Evolutionary conservation across 2,797 vertebrate genomes (phyloP).

Genomic region (Schizopygopsis pylzovi): DNA sequence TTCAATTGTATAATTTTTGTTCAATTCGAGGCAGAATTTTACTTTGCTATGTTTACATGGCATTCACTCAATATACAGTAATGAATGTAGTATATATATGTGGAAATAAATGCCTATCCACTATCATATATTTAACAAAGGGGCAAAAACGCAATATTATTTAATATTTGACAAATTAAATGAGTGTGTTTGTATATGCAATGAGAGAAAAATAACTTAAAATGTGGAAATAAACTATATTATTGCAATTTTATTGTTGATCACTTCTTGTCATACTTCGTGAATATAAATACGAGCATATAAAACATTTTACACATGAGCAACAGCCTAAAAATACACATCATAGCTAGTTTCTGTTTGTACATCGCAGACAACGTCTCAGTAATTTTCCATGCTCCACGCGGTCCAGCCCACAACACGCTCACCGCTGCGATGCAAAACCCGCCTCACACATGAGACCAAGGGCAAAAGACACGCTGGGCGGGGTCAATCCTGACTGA

Average conservation of each 20-base stretch:
- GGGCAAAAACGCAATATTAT: background rate
- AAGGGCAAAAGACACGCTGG: constrained; percentile 56
- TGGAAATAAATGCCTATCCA: background rate
- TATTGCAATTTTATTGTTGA: background rate
- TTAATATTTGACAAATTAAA: background rate
- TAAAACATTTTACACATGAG: constrained; percentile 2
- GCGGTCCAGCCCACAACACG: constrained; percentile 59
- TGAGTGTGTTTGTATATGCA: background rate
- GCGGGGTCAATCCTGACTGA: constrained; percentile 55
- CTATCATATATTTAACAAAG: background rate
- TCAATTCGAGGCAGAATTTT: background rate
- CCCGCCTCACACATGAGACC: constrained; percentile 60
- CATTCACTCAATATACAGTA: background rate
- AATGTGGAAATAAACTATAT: constrained; percentile 9
- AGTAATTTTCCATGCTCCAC: constrained; percentile 63
- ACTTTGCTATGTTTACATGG: background rate
- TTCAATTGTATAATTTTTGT: background rate
- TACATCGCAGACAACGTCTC: constrained; percentile 37
- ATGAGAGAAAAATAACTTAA: background rate
- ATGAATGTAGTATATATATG: background rate
- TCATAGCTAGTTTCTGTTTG: constrained; percentile 30
- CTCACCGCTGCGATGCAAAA: constrained; percentile 49
- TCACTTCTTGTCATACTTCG: background rate
- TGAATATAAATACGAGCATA: background rate
- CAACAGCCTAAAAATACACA: constrained; percentile 30